phyloP scores from a whole-genome alignment of 2,888 invertebrate genomes.

The Clitarchus hookeri region DNA sequence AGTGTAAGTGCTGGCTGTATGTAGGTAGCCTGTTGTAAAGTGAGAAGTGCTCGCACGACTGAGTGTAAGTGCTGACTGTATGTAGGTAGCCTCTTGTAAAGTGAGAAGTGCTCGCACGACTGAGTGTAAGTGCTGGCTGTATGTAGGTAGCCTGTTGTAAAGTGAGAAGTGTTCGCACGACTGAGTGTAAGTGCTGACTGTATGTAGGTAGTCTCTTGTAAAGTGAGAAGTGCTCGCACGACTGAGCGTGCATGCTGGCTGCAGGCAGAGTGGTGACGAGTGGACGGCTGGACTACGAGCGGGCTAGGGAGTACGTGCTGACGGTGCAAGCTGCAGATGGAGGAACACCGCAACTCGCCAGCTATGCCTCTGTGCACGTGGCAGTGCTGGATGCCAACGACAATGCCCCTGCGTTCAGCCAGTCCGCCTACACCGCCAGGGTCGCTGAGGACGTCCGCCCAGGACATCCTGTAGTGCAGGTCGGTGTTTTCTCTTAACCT shows the following conservation, averaged over 20 bases:
- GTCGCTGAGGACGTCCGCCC: slow-evolving; percentile 54
- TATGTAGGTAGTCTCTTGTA: too few species aligned
- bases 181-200: too few species aligned
- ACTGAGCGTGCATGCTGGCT: neutral
- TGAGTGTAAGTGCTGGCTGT: too few species aligned
- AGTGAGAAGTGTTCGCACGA: too few species aligned
- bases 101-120: too few species aligned
- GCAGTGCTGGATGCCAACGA: slow-evolving; percentile 54
- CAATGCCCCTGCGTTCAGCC: slow-evolving; percentile 52
- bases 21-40: too few species aligned
- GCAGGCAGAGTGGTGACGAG: slow-evolving; percentile 54
- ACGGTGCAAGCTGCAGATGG: slow-evolving; percentile 57
- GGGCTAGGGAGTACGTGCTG: slow-evolving; percentile 55
- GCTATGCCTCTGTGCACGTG: slow-evolving; percentile 56
- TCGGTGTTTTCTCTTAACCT: slow-evolving; percentile 40
- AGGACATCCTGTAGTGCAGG: slow-evolving; percentile 52
- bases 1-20: too few species aligned
- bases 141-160: too few species aligned
- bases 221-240: too few species aligned
- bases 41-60: too few species aligned
- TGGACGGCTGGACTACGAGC: slow-evolving; percentile 56
- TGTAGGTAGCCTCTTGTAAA: too few species aligned
- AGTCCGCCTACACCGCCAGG: slow-evolving; percentile 51
- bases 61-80: too few species aligned
- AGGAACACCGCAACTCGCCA: slow-evolving; percentile 56